Evolutionary conservation across 2,113 vertebrate genomes (phyloP), one percentile per base, ranked within the genome.

Genomic region (Bucco capensis): DNA sequence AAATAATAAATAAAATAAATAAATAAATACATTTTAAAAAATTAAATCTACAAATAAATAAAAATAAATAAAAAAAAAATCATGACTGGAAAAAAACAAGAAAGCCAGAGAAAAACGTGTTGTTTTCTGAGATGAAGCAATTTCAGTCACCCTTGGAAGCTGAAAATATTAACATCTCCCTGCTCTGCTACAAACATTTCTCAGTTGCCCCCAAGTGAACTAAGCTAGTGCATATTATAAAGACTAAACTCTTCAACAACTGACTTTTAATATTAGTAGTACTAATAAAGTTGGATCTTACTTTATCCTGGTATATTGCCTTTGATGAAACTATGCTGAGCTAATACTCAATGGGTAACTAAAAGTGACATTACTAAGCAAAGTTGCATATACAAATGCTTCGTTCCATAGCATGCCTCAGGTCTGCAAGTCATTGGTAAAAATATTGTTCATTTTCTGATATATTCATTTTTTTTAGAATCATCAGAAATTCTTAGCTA

Each of bases 61-160:
- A n/a, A n/a, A n/a, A n/a, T n/a, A n/a, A n/a, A n/a, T n/a, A n/a
- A n/a, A n/a, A n/a, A n/a, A n/a, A n/a, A n/a, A n/a, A n/a, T n/a
- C n/a, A n/a, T n/a, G n/a, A n/a, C n/a, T n/a, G n/a, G n/a, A 51
- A 38, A 71, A 77, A 89, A 88, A 72, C 23, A 94, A 83, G 65
- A 69, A 72, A 93, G 30, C 37, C n/a, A 53, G 38, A 88, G 40
- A 25, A 95, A 95, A 81, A 5, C 49, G 14, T 38, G 21, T 46
- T 79, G 22, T 92, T 94, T 94, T 82, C 86, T 77, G 74, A 89
- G 69, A 46, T 78, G 25, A 88, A 89, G 71, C 60, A 4, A 71
- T 90, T 89, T 87, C 66, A 24, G 1, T 49, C 51, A 49, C 21
- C 37, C 38, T 80, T 72, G 53, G 79, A 90, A 77, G 19, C 49